A percentile compares a stretch with the other conserved stretches of the same genome.
phyloP scores from a whole-genome alignment of 2,113 vertebrate species.

The Himantopus leucocephalus region DNA sequence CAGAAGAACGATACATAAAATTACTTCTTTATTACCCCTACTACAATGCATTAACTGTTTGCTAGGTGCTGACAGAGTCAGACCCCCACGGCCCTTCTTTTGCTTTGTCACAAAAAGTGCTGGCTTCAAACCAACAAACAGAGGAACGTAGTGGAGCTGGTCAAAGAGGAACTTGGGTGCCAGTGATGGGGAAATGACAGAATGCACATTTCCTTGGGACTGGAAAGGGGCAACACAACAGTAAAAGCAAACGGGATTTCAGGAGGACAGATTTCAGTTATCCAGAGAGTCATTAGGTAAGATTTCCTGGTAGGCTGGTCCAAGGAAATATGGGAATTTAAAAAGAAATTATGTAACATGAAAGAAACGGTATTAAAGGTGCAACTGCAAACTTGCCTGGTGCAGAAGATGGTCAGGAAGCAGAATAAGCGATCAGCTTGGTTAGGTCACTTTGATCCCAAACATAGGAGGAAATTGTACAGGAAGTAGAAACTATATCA shows the following conservation, averaged over 20 bases:
- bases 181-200: neutral
- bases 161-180: neutral
- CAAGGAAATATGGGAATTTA: neutral
- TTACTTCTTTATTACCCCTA: constrained; percentile 10
- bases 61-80: neutral
- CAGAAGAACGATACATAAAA: constrained; percentile 12
- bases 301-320: neutral
- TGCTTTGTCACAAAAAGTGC: neutral
- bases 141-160: neutral
- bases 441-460: neutral
- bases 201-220: neutral
- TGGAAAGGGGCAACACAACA: neutral
- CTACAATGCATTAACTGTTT: constrained; percentile 25
- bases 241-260: neutral
- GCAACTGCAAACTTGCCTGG: neutral
- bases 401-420: neutral
- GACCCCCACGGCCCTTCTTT: neutral
- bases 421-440: neutral
- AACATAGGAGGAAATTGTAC: neutral
- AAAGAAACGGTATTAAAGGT: constrained; percentile 1
- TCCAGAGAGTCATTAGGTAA: neutral
- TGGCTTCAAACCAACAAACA: neutral
- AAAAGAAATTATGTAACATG: neutral
- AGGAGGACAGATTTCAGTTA: neutral
- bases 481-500: neutral